Evolutionary conservation across 2,113 vertebrate species (phyloP).

Genomic region (Podarcis cretensis): DNA sequence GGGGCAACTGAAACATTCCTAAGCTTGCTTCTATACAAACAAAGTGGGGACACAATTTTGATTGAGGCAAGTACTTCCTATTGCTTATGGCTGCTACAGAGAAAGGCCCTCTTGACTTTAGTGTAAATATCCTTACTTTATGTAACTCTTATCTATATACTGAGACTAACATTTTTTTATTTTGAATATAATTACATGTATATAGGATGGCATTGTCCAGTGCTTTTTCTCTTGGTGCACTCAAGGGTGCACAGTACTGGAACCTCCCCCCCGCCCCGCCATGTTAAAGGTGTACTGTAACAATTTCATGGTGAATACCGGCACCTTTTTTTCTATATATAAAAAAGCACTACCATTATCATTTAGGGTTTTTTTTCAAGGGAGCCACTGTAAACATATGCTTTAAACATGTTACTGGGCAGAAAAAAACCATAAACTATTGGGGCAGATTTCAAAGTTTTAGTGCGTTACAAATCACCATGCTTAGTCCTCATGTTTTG

Average conservation of each 20-base stretch:
- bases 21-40: neutral
- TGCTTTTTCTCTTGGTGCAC: too few species aligned
- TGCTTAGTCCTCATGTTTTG: neutral
- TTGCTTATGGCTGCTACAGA: neutral
- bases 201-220: too few species aligned
- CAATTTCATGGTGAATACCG: too few species aligned
- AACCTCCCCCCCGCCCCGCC: too few species aligned
- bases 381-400: neutral
- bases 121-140: neutral
- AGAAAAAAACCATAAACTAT: neutral
- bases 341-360: neutral
- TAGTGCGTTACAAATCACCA: neutral
- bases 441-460: neutral
- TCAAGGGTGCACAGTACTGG: too few species aligned
- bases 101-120: too few species aligned
- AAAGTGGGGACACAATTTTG: too few species aligned
- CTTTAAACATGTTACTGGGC: neutral
- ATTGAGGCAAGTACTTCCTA: neutral
- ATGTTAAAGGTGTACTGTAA: too few species aligned
- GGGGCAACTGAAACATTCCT: neutral
- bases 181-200: neutral
- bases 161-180: neutral
- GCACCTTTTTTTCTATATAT: too few species aligned
- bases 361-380: neutral
- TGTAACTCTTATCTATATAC: neutral